Conservation (phyloP, 2,888 invertebrate genomes). For the Stenodema calcarata region DNA sequence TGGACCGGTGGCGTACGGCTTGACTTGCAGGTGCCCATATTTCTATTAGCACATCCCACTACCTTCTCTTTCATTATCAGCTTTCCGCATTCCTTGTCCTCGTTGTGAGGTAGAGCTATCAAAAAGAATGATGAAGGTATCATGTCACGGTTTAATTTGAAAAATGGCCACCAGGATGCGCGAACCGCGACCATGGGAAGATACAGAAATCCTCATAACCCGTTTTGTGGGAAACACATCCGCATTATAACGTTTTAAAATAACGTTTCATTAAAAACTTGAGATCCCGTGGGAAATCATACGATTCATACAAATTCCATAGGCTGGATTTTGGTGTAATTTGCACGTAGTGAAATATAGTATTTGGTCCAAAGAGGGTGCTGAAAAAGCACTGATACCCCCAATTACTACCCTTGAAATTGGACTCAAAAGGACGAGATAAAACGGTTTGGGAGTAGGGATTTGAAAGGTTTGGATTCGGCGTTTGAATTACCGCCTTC, state of each 20-base stretch:
- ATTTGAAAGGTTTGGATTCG: no score
- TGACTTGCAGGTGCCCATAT: neutral
- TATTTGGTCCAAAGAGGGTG: no score
- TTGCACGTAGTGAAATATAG: no score
- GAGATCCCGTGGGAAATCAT: no score
- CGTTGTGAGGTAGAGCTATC: neutral
- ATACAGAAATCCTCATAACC: neutral
- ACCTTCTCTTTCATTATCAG: neutral
- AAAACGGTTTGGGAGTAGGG: no score
- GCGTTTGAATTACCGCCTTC: no score
- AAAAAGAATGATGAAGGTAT: neutral
- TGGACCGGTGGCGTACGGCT: neutral
- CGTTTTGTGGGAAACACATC: neutral
- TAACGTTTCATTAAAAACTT: neutral
- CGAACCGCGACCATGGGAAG: neutral
- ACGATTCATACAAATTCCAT: no score
- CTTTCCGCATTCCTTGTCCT: neutral
- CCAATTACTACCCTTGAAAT: no score
- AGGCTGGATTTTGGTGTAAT: no score
- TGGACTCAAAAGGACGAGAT: no score
- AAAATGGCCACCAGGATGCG: neutral
- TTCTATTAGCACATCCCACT: neutral
- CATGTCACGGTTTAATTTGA: constrained; percentile 9
- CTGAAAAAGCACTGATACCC: no score
- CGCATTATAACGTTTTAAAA: neutral